A percentile compares a stretch with the other conserved stretches of the same genome.
Conservation (phyloP, 2,888 invertebrate species). For the Aphodius granarius region DNA sequence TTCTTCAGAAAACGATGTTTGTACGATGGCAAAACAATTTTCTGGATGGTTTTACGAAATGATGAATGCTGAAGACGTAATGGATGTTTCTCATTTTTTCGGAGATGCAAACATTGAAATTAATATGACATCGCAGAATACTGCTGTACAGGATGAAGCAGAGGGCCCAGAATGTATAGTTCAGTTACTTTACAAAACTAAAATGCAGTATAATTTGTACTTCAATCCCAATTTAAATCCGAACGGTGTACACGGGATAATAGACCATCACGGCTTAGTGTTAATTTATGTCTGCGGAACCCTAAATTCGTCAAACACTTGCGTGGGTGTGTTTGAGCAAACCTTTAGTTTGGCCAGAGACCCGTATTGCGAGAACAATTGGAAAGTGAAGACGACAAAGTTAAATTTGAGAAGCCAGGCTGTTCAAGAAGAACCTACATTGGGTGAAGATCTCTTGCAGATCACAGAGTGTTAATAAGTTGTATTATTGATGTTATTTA, state of each 20-base stretch:
- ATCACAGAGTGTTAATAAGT: neutral
- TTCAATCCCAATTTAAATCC: constrained; percentile 64
- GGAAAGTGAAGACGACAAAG: constrained; percentile 66
- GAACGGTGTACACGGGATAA: constrained; percentile 61
- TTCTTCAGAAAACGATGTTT: constrained; percentile 39
- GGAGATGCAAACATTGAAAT: constrained; percentile 54
- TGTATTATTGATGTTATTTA: neutral
- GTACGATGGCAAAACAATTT: constrained; percentile 59
- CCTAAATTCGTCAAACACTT: constrained; percentile 57
- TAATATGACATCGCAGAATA: constrained; percentile 39
- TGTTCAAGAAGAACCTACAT: constrained; percentile 20
- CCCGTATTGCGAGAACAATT: constrained; percentile 64
- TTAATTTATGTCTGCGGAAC: constrained; percentile 66
- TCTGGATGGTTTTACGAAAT: constrained; percentile 61
- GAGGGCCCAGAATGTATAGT: constrained; percentile 47
- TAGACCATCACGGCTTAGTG: constrained; percentile 65
- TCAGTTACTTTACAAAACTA: constrained; percentile 48
- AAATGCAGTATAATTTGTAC: constrained; percentile 53
- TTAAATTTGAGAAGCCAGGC: constrained; percentile 52
- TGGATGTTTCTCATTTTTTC: constrained; percentile 61
- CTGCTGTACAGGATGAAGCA: constrained; percentile 39
- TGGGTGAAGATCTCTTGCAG: neutral
- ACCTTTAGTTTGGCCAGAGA: constrained; percentile 65
- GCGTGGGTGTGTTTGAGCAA: constrained; percentile 68
- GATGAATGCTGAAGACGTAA: constrained; percentile 49